phyloP scores from a whole-genome alignment of 1,140 invertebrate species.

The Drosophila miranda region DNA sequence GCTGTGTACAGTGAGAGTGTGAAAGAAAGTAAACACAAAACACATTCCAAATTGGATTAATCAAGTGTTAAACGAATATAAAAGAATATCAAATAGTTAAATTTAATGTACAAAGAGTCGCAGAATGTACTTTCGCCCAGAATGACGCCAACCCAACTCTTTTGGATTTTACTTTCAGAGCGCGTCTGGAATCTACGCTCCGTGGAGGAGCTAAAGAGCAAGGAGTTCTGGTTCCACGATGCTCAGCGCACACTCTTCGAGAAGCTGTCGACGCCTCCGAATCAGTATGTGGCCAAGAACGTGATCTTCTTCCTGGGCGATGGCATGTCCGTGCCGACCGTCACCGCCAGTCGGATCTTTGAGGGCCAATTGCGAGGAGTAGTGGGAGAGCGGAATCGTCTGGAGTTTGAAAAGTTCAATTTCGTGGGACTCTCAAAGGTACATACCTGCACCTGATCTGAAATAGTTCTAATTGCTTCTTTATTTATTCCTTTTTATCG shows the following conservation, averaged over 20 bases:
- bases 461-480: background rate
- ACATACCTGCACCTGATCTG: conserved; percentile 6
- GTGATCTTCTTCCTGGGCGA: conserved; percentile 90
- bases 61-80: conserved; percentile 59
- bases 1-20: conserved; percentile 37
- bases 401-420: conserved; percentile 91
- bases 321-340: conserved; percentile 89
- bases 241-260: conserved; percentile 60
- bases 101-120: conserved; percentile 20
- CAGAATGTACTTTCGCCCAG: background rate
- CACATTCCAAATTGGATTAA: conserved; percentile 55
- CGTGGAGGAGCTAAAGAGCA: conserved; percentile 44
- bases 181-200: conserved; percentile 48
- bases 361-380: conserved; percentile 85
- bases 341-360: conserved; percentile 88
- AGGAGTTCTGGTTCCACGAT: conserved; percentile 71
- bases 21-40: conserved; percentile 48
- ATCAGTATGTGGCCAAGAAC: conserved; percentile 86
- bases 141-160: conserved; percentile 7
- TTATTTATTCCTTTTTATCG: conserved; percentile 1
- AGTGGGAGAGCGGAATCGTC: conserved; percentile 86
- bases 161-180: conserved; percentile 24
- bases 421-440: conserved; percentile 89
- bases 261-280: conserved; percentile 50
- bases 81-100: conserved; percentile 33